These are phyloP conservation scores for Iphiclides podalirius DNA, from an alignment of 2,888 invertebrate species.

Conservation along the genomic window DNA sequence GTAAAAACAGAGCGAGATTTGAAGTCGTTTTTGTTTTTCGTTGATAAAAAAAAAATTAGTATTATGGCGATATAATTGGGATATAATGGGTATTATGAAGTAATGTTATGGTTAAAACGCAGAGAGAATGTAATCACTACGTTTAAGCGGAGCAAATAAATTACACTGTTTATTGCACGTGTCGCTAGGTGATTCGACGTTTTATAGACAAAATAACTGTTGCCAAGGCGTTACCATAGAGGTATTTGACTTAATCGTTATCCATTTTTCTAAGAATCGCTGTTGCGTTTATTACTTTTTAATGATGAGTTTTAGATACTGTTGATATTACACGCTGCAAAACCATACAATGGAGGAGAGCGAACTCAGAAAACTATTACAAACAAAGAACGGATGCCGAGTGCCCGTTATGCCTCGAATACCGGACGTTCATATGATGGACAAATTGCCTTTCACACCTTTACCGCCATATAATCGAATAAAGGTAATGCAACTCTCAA, in stretches of 20 bases:
- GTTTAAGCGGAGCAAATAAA: too few relatives aligned
- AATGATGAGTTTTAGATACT: not conserved
- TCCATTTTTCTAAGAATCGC: not conserved
- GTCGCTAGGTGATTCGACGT: not conserved
- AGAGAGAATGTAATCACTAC: too few relatives aligned
- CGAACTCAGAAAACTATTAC: slow-evolving; percentile 62
- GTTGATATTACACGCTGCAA: not conserved
- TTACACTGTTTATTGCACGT: not conserved
- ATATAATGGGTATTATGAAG: too few relatives aligned
- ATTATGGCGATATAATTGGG: too few relatives aligned
- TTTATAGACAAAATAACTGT: slow-evolving; percentile 10
- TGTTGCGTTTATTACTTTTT: not conserved
- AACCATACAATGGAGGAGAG: slow-evolving; percentile 58
- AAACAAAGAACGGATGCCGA: slow-evolving; percentile 68
- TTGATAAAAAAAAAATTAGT: too few relatives aligned
- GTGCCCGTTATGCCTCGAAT: slow-evolving; percentile 62
- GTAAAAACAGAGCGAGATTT: too few relatives aligned
- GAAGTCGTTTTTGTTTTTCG: too few relatives aligned
- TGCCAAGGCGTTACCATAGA: slow-evolving; percentile 6
- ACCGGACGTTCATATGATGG: slow-evolving; percentile 61
- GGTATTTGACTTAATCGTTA: not conserved
- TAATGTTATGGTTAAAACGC: too few relatives aligned
- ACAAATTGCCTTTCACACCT: slow-evolving; percentile 61
- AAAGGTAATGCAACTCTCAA: too few relatives aligned
- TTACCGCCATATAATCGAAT: slow-evolving; percentile 65